A percentile compares a stretch with the other conserved stretches of the same genome.
phyloP scores from a whole-genome alignment of 2,888 invertebrate species.

The Argyresthia albistria region DNA sequence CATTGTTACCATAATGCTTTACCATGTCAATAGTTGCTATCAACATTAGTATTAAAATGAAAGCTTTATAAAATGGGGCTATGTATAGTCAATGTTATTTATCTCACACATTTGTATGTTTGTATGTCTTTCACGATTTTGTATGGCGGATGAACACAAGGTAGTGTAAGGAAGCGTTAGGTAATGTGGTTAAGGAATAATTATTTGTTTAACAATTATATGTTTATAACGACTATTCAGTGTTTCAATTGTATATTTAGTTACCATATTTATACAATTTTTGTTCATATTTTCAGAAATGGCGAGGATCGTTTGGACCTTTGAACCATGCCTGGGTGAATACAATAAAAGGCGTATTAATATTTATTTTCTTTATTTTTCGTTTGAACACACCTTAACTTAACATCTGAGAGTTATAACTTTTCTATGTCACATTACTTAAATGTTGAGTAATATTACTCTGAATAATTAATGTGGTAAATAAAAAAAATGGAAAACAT shows the following conservation, averaged over 20 bases:
- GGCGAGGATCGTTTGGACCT: constrained; percentile 15
- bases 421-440: background rate
- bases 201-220: constrained; percentile 1
- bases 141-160: background rate
- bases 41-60: background rate
- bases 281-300: constrained; percentile 12
- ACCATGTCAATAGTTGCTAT: background rate
- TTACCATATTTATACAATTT: background rate
- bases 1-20: background rate
- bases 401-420: background rate
- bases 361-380: background rate
- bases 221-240: background rate
- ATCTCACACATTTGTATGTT: background rate
- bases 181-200: background rate
- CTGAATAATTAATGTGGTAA: background rate
- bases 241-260: background rate
- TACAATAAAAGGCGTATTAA: constrained; percentile 7
- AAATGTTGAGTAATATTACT: background rate
- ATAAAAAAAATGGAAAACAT: background rate
- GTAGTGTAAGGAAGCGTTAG: background rate
- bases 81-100: background rate
- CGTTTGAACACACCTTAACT: background rate
- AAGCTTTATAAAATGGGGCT: background rate
- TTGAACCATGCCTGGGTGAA: constrained; percentile 12
- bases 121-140: background rate